Evolutionary conservation across 1,140 invertebrate species (phyloP), one percentile per base, ranked within the genome.

Genomic region (Magallana angulata): DNA sequence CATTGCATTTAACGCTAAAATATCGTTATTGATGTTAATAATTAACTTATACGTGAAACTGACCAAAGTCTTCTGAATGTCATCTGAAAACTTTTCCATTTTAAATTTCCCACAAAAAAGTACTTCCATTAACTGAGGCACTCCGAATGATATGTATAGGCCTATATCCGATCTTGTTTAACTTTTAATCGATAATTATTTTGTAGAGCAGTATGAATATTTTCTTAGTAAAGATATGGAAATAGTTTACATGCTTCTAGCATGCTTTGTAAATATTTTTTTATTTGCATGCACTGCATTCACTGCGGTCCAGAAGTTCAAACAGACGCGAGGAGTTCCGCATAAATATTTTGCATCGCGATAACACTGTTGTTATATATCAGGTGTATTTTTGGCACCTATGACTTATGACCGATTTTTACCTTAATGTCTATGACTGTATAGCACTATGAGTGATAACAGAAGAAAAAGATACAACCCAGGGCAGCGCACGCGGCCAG

Each of bases 361-460:
- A 84, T 62, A 84, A 62, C 57, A 83, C 18, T 57, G 30, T 30
- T 57, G 36, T 82, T 16, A 14, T 85, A 87, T 90, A 90, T 90
- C 88, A 88, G 82, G 83, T 86, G 87, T 90, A 86, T 89, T 90
- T 89, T 85, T 90, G 89, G 87, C 80, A 89, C 87, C 84, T 91
- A 80, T 88, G 86, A 89, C 80, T 90, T 88, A 88, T 85, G 85
- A 91, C 85, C 82, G 76, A 85, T 89, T 76, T 30, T 85, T 64
- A 90, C 88, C 85, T 91, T 11, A 80, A 16, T 82, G 85, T 85
- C 80, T 58, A 86, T 86, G 88, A 88, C 85, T 86, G 80, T 80
- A 80, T 85, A 86, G 48, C 86, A 91, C 82, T 36, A 93, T 93
- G 92, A 93, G 92, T 88, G 92, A 93, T 88, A 88, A 89, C 62